A percentile compares a stretch with the other conserved stretches of the same genome.
These are phyloP conservation scores for Coendou prehensilis DNA, from an alignment of 2,797 vertebrate genomes.

Conservation along the genomic window DNA sequence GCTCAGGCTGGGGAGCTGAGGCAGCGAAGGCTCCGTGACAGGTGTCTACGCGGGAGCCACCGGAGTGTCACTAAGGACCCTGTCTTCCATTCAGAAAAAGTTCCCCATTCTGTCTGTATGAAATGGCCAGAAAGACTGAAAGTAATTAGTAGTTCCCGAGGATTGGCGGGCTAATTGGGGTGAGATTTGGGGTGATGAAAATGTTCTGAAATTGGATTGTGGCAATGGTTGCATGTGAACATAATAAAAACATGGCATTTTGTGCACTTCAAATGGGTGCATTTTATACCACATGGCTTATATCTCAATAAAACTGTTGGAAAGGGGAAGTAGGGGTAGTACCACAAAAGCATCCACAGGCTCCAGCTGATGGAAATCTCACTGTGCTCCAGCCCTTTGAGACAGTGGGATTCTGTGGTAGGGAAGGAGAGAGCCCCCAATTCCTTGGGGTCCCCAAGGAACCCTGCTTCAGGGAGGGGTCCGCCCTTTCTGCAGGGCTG, in stretches of 20 bases:
- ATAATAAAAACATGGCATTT: not conserved
- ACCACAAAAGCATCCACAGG: not conserved
- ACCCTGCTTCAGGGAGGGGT: not conserved
- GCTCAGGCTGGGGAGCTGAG: not conserved
- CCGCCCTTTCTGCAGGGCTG: not conserved
- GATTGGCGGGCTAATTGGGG: not conserved
- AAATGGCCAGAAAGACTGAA: not conserved
- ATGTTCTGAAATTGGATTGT: slow-evolving; percentile 24
- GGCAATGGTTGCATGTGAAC: not conserved
- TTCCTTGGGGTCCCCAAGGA: not conserved
- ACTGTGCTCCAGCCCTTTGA: not conserved
- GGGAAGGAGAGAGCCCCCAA: not conserved
- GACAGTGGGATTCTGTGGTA: not conserved
- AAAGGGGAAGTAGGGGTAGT: not conserved
- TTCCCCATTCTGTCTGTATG: not conserved
- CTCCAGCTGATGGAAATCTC: not conserved
- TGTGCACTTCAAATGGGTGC: not conserved
- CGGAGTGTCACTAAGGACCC: not conserved
- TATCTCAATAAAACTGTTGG: not conserved
- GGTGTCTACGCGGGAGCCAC: not conserved
- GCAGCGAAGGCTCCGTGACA: not conserved
- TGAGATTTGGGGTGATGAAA: not conserved
- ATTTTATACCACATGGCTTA: not conserved
- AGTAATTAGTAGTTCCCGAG: not conserved
- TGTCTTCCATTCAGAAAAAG: not conserved